Evolutionary conservation across 2,888 invertebrate species (phyloP).

Genomic region (Augochlorella aurata): DNA sequence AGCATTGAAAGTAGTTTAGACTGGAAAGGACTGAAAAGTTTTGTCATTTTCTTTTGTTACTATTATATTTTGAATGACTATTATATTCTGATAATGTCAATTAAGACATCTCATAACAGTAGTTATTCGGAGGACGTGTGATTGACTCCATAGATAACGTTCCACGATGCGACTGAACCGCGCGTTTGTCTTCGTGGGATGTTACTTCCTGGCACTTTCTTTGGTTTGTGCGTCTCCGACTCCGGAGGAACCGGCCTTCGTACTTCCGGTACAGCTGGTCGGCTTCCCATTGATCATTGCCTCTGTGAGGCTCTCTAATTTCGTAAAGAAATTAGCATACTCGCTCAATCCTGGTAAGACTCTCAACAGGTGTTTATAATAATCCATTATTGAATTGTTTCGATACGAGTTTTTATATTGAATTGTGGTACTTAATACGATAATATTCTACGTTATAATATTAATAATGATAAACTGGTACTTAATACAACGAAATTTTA

Average conservation of each 20-base stretch:
- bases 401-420: background rate
- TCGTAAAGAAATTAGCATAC: conserved; percentile 91
- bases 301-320: conserved; percentile 90
- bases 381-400: background rate
- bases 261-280: conserved; percentile 91
- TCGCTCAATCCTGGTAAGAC: conserved; percentile 90
- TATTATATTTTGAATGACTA: too few relatives aligned
- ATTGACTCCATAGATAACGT: conserved; percentile 25
- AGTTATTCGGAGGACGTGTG: background rate
- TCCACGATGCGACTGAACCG: conserved; percentile 74
- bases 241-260: conserved; percentile 85
- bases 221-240: conserved; percentile 74
- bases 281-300: conserved; percentile 92
- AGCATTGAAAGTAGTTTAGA: background rate
- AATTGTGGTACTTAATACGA: background rate
- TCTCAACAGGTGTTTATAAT: background rate
- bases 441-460: too few relatives aligned
- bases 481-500: too few relatives aligned
- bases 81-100: background rate
- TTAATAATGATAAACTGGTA: too few relatives aligned
- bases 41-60: background rate
- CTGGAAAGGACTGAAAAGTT: too few relatives aligned
- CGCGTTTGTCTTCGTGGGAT: conserved; percentile 69
- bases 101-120: background rate
- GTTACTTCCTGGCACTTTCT: conserved; percentile 71